Percentiles rank a stretch among this genome's conserved stretches.
Evolutionary conservation across 2,113 vertebrate species (phyloP).

Genomic region (Willisornis vidua): DNA sequence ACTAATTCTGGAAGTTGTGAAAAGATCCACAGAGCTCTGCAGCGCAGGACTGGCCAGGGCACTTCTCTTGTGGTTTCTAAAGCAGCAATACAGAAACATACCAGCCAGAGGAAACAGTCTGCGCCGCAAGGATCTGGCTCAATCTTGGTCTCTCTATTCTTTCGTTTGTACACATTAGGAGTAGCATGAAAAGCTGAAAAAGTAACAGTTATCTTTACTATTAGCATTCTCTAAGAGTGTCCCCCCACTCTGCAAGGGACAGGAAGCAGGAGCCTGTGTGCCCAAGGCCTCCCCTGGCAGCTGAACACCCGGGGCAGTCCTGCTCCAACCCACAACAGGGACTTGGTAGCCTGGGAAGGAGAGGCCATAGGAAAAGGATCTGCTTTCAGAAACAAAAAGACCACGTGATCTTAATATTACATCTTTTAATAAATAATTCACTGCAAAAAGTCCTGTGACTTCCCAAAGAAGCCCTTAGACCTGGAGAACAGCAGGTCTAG

Average conservation of each 20-base stretch:
- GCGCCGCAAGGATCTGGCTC: constrained; percentile 92
- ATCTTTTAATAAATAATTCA: constrained; percentile 57
- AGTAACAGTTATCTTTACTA: constrained; percentile 37
- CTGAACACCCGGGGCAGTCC: not conserved
- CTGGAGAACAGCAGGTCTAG: constrained; percentile 4
- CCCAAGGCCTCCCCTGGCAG: not conserved
- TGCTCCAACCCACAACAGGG: rapidly evolving
- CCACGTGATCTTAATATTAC: not conserved
- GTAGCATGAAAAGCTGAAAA: constrained; percentile 93
- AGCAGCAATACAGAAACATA: constrained; percentile 55
- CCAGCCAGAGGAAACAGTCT: constrained; percentile 97
- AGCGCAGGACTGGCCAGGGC: not conserved
- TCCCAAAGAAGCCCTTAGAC: constrained; percentile 24
- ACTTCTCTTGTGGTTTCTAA: not conserved
- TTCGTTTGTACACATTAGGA: constrained; percentile 96
- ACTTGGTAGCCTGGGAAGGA: not conserved
- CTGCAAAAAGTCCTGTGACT: constrained; percentile 35
- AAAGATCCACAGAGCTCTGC: not conserved
- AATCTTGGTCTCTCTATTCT: constrained; percentile 93
- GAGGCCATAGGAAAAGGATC: not conserved
- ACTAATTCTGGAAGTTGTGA: not conserved
- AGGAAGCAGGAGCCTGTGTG: not conserved
- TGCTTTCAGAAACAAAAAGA: constrained; percentile 37
- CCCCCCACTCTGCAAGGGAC: not conserved
- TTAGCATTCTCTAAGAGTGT: not conserved